Base-by-base conservation (phyloP, 1,140 invertebrate species). In the Phenacoccus solenopsis region DNA sequence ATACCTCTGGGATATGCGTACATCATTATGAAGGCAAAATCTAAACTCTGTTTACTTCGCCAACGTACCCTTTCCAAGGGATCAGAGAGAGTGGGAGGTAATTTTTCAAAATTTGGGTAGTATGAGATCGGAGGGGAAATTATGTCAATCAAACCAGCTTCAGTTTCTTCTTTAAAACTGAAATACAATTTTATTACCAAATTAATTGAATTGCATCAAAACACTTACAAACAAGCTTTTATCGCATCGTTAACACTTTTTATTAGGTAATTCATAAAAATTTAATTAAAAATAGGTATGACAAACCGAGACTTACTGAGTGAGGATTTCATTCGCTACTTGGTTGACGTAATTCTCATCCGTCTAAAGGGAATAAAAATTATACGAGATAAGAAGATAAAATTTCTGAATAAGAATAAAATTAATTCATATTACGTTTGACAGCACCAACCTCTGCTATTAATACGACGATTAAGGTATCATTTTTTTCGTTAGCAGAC, bases 41-140 rank as follows among this genome's bases (percentile, higher is more conserved):
- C 96, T 57, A 96, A 81, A 79, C 98, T 98, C 79, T 98, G 96
- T 77, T 98, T 98, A 1, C 94, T 94, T 64, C 95, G 82, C 96
- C 96, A 98, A 73, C 88, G 84, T 0, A 97, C 91, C 27, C 95
- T 83, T 76, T 96, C 93, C 71, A 86, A 81, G 2, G 92, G 85
- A 79, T 98, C 95, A 0, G 94, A 94, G 2, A 97, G 81, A 0
- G 92, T 96, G 24, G 87, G 82, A 16, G 85, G 84, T 27, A 95
- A 75, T 38, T 85, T 85, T 30, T 90, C 82, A 69, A 96, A 85
- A 78, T 97, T 86, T 0, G 96, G 95, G 80, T 98, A 98, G 77
- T 92, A 98, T 0, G 87, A 83, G 0, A 86, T 75, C 1, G 91
- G 86, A 0, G 95, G 94, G 1, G 92, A 85, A 70, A 98, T 85